phyloP scores from a whole-genome alignment of 2,888 invertebrate species.

The Drosophila borborema region DNA sequence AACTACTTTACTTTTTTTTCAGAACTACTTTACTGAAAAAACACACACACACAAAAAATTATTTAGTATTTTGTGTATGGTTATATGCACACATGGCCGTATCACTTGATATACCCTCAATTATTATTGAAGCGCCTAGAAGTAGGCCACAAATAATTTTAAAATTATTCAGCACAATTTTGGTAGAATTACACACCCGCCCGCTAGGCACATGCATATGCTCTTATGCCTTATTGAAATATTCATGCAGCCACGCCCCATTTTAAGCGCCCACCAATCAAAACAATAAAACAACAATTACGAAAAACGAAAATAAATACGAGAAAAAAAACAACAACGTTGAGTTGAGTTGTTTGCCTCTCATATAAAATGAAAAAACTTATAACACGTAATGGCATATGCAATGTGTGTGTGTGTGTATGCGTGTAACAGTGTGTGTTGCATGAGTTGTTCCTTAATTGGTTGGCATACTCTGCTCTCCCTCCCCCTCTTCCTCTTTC shows the following conservation, averaged over 20 bases:
- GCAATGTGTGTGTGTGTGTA: slow-evolving; percentile 26
- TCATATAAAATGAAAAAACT: slow-evolving; percentile 16
- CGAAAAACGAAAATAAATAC: slow-evolving; percentile 5
- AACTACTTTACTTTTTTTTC: neutral
- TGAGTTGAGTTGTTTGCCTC: slow-evolving; percentile 25
- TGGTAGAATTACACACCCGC: neutral
- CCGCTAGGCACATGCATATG: neutral
- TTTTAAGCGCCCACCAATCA: neutral
- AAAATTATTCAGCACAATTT: neutral
- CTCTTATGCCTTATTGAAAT: slow-evolving; percentile 3
- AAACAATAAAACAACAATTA: slow-evolving; percentile 29
- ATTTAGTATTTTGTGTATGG: neutral
- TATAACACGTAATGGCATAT: slow-evolving; percentile 44
- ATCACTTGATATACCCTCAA: neutral
- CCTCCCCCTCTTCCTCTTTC: neutral
- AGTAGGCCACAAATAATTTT: slow-evolving; percentile 8
- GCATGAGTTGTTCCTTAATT: slow-evolving; percentile 32
- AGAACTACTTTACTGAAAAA: neutral
- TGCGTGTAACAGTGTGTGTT: slow-evolving; percentile 11
- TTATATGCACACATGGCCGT: neutral
- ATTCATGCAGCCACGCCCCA: slow-evolving; percentile 16
- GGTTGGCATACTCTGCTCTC: slow-evolving; percentile 6
- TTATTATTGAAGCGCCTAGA: neutral
- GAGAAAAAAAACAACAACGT: slow-evolving; percentile 3
- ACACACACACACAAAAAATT: neutral